Percentiles rank a stretch among this genome's conserved stretches.
These are phyloP conservation scores for Panurus biarmicus DNA, from an alignment of 2,113 vertebrate genomes.

Conservation along the genomic window DNA sequence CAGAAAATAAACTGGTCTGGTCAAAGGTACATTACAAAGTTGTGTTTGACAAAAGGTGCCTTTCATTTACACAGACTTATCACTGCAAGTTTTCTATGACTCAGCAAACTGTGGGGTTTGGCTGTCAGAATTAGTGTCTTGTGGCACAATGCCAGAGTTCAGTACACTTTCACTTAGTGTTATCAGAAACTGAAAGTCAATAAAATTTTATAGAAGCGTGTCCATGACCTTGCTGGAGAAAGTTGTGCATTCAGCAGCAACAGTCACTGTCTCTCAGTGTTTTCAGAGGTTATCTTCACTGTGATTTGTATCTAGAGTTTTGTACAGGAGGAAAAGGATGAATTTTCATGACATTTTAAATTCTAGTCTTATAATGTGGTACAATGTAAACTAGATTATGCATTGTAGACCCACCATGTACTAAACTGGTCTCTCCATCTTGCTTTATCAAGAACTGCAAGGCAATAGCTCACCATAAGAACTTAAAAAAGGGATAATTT, in stretches of 20 bases:
- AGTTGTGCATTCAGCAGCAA: background rate
- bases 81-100: background rate
- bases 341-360: background rate
- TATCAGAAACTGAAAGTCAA: slow-evolving; percentile 26
- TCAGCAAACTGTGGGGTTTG: background rate
- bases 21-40: background rate
- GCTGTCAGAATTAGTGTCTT: background rate
- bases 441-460: background rate
- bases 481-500: background rate
- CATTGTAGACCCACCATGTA: background rate
- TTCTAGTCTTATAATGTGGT: background rate
- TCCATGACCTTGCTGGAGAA: slow-evolving; percentile 4
- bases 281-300: background rate
- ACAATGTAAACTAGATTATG: background rate
- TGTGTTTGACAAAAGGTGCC: slow-evolving; percentile 11
- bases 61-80: background rate
- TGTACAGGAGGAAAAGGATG: background rate
- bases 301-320: background rate
- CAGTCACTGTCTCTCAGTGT: background rate
- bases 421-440: background rate
- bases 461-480: background rate
- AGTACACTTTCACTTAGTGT: background rate
- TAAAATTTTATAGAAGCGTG: background rate
- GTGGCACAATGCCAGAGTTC: background rate
- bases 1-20: background rate